A percentile compares a stretch with the other conserved stretches of the same genome.
phyloP scores from a whole-genome alignment of 2,797 vertebrate species.

The Varecia variegata region DNA sequence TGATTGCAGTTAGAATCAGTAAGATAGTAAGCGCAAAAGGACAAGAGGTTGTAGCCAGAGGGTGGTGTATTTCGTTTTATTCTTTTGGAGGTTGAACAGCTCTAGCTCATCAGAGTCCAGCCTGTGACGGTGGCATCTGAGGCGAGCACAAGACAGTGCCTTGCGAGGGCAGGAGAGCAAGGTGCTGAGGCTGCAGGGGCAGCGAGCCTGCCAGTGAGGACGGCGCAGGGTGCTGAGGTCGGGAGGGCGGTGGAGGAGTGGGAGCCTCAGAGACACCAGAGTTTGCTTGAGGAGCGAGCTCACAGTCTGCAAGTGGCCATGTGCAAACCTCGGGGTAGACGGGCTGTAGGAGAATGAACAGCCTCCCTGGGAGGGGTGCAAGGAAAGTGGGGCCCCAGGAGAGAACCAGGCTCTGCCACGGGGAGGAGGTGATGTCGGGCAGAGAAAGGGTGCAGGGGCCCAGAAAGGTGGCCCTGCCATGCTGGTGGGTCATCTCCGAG shows the following conservation, averaged over 20 bases:
- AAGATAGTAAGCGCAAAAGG: neutral
- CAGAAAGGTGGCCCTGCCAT: accelerated
- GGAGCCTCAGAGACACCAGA: neutral
- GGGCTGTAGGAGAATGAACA: neutral
- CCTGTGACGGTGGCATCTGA: neutral
- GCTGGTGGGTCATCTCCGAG: neutral
- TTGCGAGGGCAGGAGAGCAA: neutral
- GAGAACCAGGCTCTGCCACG: neutral
- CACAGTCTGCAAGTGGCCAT: neutral
- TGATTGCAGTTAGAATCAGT: neutral
- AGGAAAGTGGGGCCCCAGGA: neutral
- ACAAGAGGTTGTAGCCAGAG: neutral
- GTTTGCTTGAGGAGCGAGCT: neutral
- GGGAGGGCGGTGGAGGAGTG: no score
- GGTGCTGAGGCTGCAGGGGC: neutral
- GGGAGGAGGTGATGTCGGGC: neutral
- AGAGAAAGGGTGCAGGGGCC: neutral
- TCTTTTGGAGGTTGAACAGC: neutral
- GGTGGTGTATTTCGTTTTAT: neutral
- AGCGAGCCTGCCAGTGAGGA: neutral
- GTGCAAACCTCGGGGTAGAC: neutral
- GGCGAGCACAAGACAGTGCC: neutral
- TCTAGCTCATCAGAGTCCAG: neutral
- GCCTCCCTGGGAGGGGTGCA: neutral
- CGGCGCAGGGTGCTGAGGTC: neutral